Evolutionary conservation across 2,797 vertebrate species (phyloP), one percentile per base, ranked within the genome.

Genomic region (Mallotus villosus): DNA sequence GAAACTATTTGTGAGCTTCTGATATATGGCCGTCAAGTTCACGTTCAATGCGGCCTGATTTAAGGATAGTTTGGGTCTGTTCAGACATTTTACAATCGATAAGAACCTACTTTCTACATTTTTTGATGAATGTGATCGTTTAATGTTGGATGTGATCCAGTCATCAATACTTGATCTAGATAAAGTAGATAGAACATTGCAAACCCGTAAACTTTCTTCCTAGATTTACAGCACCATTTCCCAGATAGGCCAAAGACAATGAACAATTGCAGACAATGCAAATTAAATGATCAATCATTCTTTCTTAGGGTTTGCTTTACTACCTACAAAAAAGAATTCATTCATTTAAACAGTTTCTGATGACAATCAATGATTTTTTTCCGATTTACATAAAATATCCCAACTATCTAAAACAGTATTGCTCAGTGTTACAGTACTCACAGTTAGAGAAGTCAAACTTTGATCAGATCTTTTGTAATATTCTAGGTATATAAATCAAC

Each of bases 1-100:
- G 71, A 73, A 49, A 21, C 61, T 78, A 77, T 53, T 83, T 86
- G 85, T 86, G 69, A 84, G 80, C 25, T 73, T 84, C 75, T 76
- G 60, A 78, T 76, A 76, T 71, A 37, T 68, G 78, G 73, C 80
- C 65, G 78, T 65, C 53, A 65, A 46, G 19, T 64, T 60, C 37
- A 24, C 12, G 64, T 19, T 17, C 17, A n/a, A 7, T 27, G 61
- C 25, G 27, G 1, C 19, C 51, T 53, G 51, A 53, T 53, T n/a
- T 53, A 17, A 19, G 4, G 51, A 17, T 53, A n/a, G 16, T 53
- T 53, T 53, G 51, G 2, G 16, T n/a, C 16, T 6, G 19, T 53
- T 53, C 19, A 17, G 51, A 53, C 16, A n/a, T 53, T 53, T 53
- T 41, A 12, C 37, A 41, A 41, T 41, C 37, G 11, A 41, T 41